phyloP scores from a whole-genome alignment of 2,797 vertebrate species.

The Nyctibius grandis region DNA sequence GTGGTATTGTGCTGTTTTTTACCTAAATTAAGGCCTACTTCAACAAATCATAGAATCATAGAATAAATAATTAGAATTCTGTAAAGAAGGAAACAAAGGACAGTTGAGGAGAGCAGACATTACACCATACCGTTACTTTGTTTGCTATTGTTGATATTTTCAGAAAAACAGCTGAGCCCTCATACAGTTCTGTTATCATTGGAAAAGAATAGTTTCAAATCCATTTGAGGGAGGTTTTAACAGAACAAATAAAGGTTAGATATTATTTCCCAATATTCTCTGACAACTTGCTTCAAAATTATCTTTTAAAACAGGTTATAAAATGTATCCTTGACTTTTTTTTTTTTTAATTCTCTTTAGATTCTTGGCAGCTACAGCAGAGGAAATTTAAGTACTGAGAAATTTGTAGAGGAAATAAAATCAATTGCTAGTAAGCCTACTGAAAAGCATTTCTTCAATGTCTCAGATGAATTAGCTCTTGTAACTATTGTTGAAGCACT shows the following conservation, averaged over 20 bases:
- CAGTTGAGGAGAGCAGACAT: background rate
- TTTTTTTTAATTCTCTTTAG: constrained; percentile 65
- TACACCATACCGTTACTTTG: background rate
- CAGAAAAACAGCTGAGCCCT: background rate
- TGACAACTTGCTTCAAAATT: background rate
- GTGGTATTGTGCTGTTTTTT: background rate
- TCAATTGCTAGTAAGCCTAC: constrained; percentile 87
- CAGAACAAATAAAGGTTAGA: background rate
- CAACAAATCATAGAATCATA: background rate
- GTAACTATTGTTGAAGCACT: constrained; percentile 89
- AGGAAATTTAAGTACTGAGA: constrained; percentile 85
- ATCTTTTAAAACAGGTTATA: background rate
- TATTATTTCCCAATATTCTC: background rate
- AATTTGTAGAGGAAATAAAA: constrained; percentile 90
- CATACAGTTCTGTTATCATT: background rate
- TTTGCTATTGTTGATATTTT: background rate
- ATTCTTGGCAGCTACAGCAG: constrained; percentile 94
- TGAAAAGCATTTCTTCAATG: constrained; percentile 97
- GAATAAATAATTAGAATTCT: background rate
- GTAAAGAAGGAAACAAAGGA: background rate
- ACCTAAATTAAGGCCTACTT: background rate
- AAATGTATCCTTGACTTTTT: background rate
- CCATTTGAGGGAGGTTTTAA: background rate
- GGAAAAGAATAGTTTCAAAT: background rate
- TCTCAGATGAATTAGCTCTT: constrained; percentile 90